These are phyloP conservation scores for Ibidorhyncha struthersii DNA, from an alignment of 2,113 vertebrate genomes.

Conservation along the genomic window DNA sequence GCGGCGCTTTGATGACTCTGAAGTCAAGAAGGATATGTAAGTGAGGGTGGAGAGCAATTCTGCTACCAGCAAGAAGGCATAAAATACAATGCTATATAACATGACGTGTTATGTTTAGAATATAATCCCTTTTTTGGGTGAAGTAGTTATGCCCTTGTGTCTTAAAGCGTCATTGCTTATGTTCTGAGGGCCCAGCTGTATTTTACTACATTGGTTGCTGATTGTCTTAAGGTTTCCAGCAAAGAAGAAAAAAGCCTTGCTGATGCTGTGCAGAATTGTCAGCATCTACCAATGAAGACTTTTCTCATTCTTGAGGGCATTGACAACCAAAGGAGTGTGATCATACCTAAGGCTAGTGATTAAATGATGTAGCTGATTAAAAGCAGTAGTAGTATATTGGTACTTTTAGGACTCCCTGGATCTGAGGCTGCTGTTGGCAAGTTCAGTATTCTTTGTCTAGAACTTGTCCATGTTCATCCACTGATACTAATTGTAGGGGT, in stretches of 20 bases:
- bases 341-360: background rate
- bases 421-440: background rate
- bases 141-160: fast-evolving
- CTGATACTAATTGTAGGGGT: background rate
- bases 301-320: fast-evolving
- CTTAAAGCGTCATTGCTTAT: fast-evolving
- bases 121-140: fast-evolving
- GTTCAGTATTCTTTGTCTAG: background rate
- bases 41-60: constrained; percentile 19
- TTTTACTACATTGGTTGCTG: background rate
- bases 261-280: background rate
- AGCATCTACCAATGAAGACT: background rate
- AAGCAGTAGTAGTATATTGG: background rate
- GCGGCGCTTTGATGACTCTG: constrained; percentile 89
- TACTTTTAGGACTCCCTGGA: background rate
- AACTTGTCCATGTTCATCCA: fast-evolving
- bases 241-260: background rate
- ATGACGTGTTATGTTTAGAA: fast-evolving
- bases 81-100: fast-evolving
- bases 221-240: background rate
- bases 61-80: fast-evolving
- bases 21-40: constrained; percentile 98
- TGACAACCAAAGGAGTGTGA: background rate
- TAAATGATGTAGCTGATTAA: background rate
- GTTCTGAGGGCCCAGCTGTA: background rate